phyloP scores from a whole-genome alignment of 2,888 invertebrate genomes.

The Vesta saturnalis region DNA sequence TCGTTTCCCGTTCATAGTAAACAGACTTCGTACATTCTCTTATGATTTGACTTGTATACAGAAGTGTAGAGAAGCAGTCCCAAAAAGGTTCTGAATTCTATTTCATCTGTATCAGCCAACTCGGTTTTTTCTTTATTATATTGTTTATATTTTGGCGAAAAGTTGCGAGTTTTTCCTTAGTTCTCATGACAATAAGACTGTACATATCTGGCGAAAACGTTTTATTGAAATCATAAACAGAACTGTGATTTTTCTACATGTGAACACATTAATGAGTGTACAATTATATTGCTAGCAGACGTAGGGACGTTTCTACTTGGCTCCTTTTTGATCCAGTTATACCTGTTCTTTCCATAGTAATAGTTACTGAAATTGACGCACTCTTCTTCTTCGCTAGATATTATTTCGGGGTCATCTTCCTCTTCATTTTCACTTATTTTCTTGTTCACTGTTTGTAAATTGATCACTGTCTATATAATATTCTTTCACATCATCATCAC shows the following conservation, averaged over 20 bases:
- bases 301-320: not conserved
- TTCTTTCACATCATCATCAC: too few relatives aligned
- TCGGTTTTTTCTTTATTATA: too few relatives aligned
- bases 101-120: not conserved
- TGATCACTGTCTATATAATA: not conserved
- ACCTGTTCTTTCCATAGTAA: not conserved
- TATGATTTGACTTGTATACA: conserved; percentile 5
- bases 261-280: not conserved
- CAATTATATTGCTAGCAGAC: too few relatives aligned
- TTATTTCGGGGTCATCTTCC: not conserved
- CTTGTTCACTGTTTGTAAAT: not conserved
- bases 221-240: conserved; percentile 7
- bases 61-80: conserved; percentile 4
- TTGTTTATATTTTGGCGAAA: not conserved
- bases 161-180: not conserved
- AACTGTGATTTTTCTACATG: not conserved
- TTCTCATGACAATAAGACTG: not conserved
- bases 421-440: not conserved
- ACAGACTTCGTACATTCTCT: conserved; percentile 7
- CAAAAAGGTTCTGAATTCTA: conserved; percentile 5
- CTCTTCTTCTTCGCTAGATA: too few relatives aligned
- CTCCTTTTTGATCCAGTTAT: not conserved
- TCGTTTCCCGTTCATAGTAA: not conserved
- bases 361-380: not conserved
- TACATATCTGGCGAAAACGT: conserved; percentile 6